Evolutionary conservation across 2,113 vertebrate genomes (phyloP), one percentile per base, ranked within the genome.

Genomic region (Montifringilla adamsi): DNA sequence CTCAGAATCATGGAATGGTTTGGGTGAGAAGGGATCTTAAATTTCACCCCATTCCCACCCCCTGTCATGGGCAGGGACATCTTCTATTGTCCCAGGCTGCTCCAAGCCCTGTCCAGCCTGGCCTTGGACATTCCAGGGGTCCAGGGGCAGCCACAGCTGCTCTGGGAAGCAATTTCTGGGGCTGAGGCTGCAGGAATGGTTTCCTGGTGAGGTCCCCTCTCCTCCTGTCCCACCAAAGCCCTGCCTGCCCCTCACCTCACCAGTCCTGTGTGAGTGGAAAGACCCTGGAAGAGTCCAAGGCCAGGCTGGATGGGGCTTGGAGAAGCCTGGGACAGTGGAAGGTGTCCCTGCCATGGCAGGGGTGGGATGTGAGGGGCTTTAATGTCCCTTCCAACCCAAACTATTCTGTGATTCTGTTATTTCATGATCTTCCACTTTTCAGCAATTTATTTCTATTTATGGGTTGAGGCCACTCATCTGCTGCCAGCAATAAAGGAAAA

Each of bases 301-400:
- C 41, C 49, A 66, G 59, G 17, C 0, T 50, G 43, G 50, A 33
- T 0, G 0, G 50, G 58, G 35, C 15, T 56, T 10, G 35, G 86
- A 58, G 76, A 43, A 64, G 0, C 12, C 33, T 66, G 77, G 59
- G 31, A 6, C 0, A 5, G 44, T 10, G 44, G 60, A 0, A 67
- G 33, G 31, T 58, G 50, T 58, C 68, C 44, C 43, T 58, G 68
- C 27, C 44, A 27, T 7, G 31, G 59, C 58, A 66, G 33, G 22
- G 37, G 35, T 13, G 31, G 31, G 0, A 43, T 0, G 1, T 0
- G 52, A 39, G 33, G 52, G 3, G 10, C 1, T 66, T 73, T 44
- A 9, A 37, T 33, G 22, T 23, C 27, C 35, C 50, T 59, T 19
- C 19, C 44, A 4, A 11, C 13, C 28, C 68, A 89, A 52, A 39